Conservation (phyloP, 2,113 vertebrate species). For the Indicator maculatus region DNA sequence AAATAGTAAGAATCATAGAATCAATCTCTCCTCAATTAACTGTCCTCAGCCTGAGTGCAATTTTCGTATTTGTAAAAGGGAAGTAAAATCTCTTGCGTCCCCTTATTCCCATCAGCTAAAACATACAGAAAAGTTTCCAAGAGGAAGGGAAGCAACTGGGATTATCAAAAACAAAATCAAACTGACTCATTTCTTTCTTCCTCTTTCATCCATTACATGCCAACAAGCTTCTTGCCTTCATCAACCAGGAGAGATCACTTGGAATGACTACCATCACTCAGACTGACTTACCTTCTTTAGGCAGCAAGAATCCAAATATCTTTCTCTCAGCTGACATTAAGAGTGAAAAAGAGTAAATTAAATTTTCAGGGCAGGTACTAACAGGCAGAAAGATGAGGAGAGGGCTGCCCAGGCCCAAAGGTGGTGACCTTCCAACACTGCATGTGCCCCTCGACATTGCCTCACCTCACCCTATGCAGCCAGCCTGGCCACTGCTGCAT, state of each 20-base stretch:
- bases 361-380: accelerated
- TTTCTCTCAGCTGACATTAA: neutral
- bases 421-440: neutral
- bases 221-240: neutral
- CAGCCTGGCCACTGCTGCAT: accelerated
- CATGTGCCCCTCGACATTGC: neutral
- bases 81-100: neutral
- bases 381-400: neutral
- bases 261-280: neutral
- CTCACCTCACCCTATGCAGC: accelerated
- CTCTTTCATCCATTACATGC: neutral
- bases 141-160: neutral
- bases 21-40: neutral
- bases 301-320: accelerated
- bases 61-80: neutral
- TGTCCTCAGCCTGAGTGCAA: neutral
- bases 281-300: neutral
- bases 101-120: neutral
- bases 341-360: neutral
- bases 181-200: neutral
- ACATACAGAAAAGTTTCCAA: neutral
- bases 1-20: neutral
- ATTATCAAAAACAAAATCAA: neutral
- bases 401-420: neutral
- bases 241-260: neutral